phyloP scores from a whole-genome alignment of 2,113 vertebrate genomes.

The Lophotis ruficrista region DNA sequence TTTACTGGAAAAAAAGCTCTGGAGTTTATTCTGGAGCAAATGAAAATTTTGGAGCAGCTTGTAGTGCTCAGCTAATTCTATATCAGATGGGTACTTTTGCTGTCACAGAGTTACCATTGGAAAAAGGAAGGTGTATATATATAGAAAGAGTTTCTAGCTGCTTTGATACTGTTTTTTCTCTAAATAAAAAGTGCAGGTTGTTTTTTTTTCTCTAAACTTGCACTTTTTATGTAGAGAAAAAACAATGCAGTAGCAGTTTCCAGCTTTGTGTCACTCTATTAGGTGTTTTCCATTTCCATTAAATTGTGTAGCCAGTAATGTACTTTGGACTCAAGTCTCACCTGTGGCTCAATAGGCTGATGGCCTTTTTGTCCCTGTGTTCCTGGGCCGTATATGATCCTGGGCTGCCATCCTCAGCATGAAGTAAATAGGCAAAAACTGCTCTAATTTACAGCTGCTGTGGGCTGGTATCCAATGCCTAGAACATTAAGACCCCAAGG shows the following conservation, averaged over 20 bases:
- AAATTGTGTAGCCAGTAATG: background rate
- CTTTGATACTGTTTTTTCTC: background rate
- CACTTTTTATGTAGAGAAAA: background rate
- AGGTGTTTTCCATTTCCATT: background rate
- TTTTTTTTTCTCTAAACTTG: background rate
- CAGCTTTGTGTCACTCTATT: background rate
- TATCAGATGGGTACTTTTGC: conserved; percentile 37
- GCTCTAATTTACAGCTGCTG: background rate
- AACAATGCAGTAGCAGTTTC: background rate
- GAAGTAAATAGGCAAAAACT: background rate
- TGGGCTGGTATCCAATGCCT: background rate
- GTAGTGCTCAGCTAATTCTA: conserved; percentile 21
- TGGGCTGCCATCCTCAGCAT: background rate
- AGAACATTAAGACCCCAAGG: background rate
- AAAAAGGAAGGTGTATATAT: conserved; percentile 31
- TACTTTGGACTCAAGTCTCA: background rate
- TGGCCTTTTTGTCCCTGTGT: background rate
- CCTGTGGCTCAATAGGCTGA: background rate
- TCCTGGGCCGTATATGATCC: background rate
- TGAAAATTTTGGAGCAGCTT: conserved; percentile 39
- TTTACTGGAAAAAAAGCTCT: conserved; percentile 54
- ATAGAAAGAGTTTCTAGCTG: background rate
- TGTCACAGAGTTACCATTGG: conserved; percentile 24
- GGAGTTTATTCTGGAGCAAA: conserved; percentile 53
- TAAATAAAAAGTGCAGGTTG: background rate